Evolutionary conservation across 2,888 invertebrate species (phyloP), one percentile per base, ranked within the genome.

Genomic region (Galerucella calmariensis): DNA sequence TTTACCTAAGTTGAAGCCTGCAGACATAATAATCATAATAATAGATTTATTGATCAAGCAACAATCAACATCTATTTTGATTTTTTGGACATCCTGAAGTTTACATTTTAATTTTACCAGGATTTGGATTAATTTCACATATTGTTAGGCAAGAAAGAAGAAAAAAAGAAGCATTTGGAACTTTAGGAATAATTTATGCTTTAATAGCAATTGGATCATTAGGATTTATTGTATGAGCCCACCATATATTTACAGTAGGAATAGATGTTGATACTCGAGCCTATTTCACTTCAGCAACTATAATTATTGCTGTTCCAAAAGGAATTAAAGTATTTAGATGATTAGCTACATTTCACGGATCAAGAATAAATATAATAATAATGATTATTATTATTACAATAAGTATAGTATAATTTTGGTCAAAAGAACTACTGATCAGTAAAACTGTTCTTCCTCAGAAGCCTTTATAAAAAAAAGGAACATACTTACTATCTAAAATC

Each of bases 81-180:
- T 95, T 95, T 89, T 95, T 95, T 91, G 95, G 94, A 0, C 95
- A 95, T 72, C 95, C 94, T 11, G 94, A 95, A 91, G 94, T 95
- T 78, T 95, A 95, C 88, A 94, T 95, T 93, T 88, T 95, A 46
- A 46, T 46, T 46, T 46, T 46, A 46, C 46, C 46, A 8, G 46
- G 46, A 46, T 46, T 46, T 90, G 94, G 94, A 0, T 91, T 95
- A 89, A 92, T 95, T 86, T 94, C 93, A 0, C 94, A 94, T 85
- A 92, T 94, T 89, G 92, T 94, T 87, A 90, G 90, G 0, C 92
- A 92, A 90, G 92, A 93, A 91, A 91, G 91, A 85, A 91, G 91
- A 9, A 46, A 46, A 46, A 46, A 46, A 46, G 46, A 46, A 46
- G 46, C 46, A 46, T 46, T 46, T 46, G 46, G 46, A 2, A 46